A percentile compares a stretch with the other conserved stretches of the same genome.
Evolutionary conservation across 2,797 vertebrate genomes (phyloP).

Genomic region (Knipowitschia caucasica): DNA sequence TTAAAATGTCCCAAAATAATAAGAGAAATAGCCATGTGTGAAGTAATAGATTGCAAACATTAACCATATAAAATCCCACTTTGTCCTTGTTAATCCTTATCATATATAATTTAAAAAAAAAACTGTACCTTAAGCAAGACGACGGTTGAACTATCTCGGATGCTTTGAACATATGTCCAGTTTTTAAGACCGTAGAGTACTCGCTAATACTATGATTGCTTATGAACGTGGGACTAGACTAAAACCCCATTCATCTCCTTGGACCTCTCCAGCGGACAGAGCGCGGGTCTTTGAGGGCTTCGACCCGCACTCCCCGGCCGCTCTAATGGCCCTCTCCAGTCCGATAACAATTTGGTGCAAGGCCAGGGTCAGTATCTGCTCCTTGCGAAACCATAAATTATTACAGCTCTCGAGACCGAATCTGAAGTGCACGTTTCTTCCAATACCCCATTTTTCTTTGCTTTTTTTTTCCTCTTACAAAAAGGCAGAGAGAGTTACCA

Average conservation of each 20-base stretch:
- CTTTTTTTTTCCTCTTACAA: constrained; percentile 62
- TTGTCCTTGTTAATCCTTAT: no score
- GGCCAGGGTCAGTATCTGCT: constrained; percentile 31
- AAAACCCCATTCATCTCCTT: constrained; percentile 11
- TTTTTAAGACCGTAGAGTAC: neutral
- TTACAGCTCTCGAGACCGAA: constrained; percentile 50
- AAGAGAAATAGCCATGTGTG: no score
- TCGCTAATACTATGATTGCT: neutral
- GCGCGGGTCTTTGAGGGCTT: constrained; percentile 13
- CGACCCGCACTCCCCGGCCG: constrained; percentile 19
- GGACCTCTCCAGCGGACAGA: constrained; percentile 13
- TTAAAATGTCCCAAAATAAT: no score
- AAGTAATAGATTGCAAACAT: no score
- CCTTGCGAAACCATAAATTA: constrained; percentile 50
- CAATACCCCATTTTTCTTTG: constrained; percentile 40
- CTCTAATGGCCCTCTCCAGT: constrained; percentile 34
- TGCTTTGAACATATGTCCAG: neutral
- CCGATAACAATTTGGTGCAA: constrained; percentile 29
- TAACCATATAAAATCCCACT: no score
- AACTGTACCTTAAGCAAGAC: no score
- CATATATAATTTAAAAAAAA: no score
- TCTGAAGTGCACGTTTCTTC: constrained; percentile 49
- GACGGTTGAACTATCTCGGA: no score
- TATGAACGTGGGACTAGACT: constrained; percentile 1
- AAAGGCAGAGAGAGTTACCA: constrained; percentile 78